Base-by-base conservation (phyloP, 2,113 vertebrate genomes). In the Crotalus horridus region DNA sequence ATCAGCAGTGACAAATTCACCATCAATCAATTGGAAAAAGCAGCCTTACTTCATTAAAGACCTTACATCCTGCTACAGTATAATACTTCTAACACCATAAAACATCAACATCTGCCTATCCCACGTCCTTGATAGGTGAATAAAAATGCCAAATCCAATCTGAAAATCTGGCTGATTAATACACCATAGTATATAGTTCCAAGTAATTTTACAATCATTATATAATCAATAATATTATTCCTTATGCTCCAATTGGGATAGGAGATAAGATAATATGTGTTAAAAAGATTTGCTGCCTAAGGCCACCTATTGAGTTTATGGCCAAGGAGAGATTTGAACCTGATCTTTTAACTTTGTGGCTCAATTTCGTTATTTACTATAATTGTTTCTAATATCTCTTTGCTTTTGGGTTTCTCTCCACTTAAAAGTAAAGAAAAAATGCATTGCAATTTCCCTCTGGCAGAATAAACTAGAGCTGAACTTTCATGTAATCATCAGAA, bases 381-480 rank as follows among this genome's bases (percentile, higher is more conserved):
- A 94, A 86, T 59, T 74, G 87, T 94, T 94, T 58, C 21, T 54
- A 69, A 91, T 94, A 1, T 3, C 20, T 59, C 4, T 1, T 2
- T 91, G 92, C 86, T 85, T 51, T 8, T 51, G 94, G 29, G 2
- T 91, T 24, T 87, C 88, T 90, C 81, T 24, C 2, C 6, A 6
- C 85, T 95, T 85, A 96, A 96, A 97, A 96, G 81, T 91, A 81
- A 56, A 95, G 89, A 87, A 17, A 93, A 43, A 91, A 92, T 0
- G 0, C 9, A 89, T 93, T 95, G 91, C 94, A 87, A 94, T 90
- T 1, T 95, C 92, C 91, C 85, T 88, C 55, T 94, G 94, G 93
- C 88, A 94, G 90, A 94, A 95, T 95, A 96, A 97, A 96, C 56
- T 48, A 58, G 43, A 91, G 24, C 29, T 95, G 94, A 97, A 96